Evolutionary conservation across 1,140 invertebrate species (phyloP), one percentile per base, ranked within the genome.

Genomic region (Goniozus legneri): DNA sequence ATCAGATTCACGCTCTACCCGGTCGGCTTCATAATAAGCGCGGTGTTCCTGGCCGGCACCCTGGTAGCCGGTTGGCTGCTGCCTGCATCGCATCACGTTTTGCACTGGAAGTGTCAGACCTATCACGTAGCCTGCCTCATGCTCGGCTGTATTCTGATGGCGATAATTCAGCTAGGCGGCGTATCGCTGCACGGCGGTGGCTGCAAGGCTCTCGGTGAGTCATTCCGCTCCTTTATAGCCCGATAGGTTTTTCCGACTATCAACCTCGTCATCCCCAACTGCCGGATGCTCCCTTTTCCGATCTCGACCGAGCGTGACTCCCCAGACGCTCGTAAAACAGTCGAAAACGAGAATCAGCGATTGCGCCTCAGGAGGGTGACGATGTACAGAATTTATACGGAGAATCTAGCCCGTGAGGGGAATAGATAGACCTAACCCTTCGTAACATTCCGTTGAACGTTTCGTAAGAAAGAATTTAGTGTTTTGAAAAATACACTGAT

Each of bases 101-200:
- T 91, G 47, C 88, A 91, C 70, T 90, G 88, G 87, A 79, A 86
- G 47, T 90, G 88, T 64, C 88, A 91, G 77, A 89, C 87, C 40
- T 83, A 88, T 73, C 87, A 91, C 68, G 86, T 91, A 49, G 82
- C 82, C 36, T 88, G 87, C 64, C 79, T 91, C 43, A 80, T 91
- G 67, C 71, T 89, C 47, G 88, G 86, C 33, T 84, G 89, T 68
- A 77, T 89, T 31, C 76, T 88, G 60, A 80, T 91, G 67, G 87
- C 86, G 47, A 80, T 84, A 62, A 84, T 84, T 56, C 87, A 88
- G 63, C 75, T 89, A 8, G 77, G 80, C 14, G 78, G 78, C 2
- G 72, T 77, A 35, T 67, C 76, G 7, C 77, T 87, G 34, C 74
- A 77, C 30, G 80, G 80, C 1, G 64, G 73, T 30, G 71, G 79